Base-by-base conservation (phyloP, 30 jellyfish, hydroid and myxozoan genomes). In the Mastigias papua region DNA sequence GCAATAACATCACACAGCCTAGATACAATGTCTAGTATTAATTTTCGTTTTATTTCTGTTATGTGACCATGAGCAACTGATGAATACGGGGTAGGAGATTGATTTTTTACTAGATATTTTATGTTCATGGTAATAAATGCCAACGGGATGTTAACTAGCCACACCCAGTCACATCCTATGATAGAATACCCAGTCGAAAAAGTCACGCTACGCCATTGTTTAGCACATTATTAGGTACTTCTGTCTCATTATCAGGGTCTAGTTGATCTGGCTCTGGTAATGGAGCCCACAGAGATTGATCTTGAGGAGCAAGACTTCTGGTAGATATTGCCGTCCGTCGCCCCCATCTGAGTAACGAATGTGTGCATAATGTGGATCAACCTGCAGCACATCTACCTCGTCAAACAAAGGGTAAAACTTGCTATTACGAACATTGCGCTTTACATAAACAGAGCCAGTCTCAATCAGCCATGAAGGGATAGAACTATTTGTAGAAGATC, bases 231-330 rank as follows among this genome's bases (percentile, higher is more conserved):
- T 6, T 37, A 37, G 54, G 6, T 37, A 11, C 6, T 37, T 37
- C 54, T 37, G 54, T 37, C 54, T 37, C 54, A 37, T 37, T 11
- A 37, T 37, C 50, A 10, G 28, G 77, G 15, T 20, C 77, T 65
- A 28, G 15, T 23, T 20, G 26, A 20, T 65, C 23, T 16, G 77
- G 15, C 27, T 23, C 77, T 69, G 50, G 80, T 69, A 69, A 23
- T 69, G 7, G 80, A 69, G 50, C 80, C 68, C 80, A 5, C 50
- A 69, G 7, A 69, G 80, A 69, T 69, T 69, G 80, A 66, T 81
- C 86, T 73, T 46, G 73, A 46, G 86, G 75, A 73, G 86, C 86
- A 73, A 73, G 86, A 46, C 29, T 34, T 17, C 86, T 34, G 77
- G 75, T 46, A 73, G 86, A 73, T 48, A 73, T 28, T 32, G 81